phyloP scores from a whole-genome alignment of 2,888 invertebrate genomes.

The Antitype chi region DNA sequence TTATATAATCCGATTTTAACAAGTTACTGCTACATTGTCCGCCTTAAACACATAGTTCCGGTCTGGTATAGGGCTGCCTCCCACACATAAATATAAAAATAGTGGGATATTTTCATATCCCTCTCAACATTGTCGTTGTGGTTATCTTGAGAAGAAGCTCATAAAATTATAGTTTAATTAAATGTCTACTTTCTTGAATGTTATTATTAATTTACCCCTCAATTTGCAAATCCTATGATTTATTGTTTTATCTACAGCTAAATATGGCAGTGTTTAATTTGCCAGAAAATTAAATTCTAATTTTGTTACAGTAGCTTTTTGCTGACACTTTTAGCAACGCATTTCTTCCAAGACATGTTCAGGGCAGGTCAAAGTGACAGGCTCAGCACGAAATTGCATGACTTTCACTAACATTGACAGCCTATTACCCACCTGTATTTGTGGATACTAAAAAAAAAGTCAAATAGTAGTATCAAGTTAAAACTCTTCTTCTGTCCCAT shows the following conservation, averaged over 20 bases:
- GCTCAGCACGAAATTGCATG: background rate
- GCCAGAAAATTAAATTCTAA: background rate
- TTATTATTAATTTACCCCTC: background rate
- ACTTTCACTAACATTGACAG: background rate
- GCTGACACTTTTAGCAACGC: too few relatives aligned
- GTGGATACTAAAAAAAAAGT: too few relatives aligned
- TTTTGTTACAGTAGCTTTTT: too few relatives aligned
- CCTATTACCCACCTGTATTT: too few relatives aligned
- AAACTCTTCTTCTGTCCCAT: too few relatives aligned
- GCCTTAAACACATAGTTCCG: constrained; percentile 76
- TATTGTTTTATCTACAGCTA: background rate
- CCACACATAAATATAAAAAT: background rate
- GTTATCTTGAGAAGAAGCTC: background rate
- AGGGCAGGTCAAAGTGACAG: background rate
- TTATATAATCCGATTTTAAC: constrained; percentile 79
- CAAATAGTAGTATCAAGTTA: too few relatives aligned
- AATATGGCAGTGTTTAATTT: background rate
- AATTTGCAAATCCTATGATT: too few relatives aligned
- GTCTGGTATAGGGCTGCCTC: constrained; percentile 56
- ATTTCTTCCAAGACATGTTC: background rate
- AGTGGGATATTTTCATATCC: background rate
- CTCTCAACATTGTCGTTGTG: background rate
- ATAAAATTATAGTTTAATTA: background rate
- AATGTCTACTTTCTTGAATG: background rate
- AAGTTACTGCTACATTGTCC: constrained; percentile 78